These are phyloP conservation scores for Melanotaenia maccullochi DNA, from an alignment of 2,797 vertebrate genomes.

Conservation along the genomic window DNA sequence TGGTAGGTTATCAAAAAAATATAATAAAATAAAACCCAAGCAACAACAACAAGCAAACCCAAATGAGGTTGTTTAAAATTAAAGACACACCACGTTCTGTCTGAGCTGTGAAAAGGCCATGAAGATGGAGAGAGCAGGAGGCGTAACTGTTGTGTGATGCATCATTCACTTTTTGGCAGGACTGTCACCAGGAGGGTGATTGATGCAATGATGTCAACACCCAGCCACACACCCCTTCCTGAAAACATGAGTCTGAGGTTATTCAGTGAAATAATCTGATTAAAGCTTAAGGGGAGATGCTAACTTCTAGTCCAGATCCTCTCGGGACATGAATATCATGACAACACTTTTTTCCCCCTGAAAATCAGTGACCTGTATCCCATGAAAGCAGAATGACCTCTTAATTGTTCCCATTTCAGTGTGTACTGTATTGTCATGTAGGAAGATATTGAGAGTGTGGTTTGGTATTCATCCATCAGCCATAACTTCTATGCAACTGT, in stretches of 20 bases:
- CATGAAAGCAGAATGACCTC: conserved; percentile 40
- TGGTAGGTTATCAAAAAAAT: background rate
- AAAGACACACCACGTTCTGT: conserved; percentile 16
- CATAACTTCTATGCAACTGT: conserved; percentile 41
- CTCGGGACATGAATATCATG: conserved; percentile 32
- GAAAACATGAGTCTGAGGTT: conserved; percentile 55
- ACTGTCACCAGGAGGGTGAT: conserved; percentile 53
- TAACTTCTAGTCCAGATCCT: conserved; percentile 23
- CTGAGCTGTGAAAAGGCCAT: conserved; percentile 55
- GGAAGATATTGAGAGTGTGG: conserved; percentile 37
- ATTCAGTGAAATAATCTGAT: conserved; percentile 46
- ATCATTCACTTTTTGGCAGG: conserved; percentile 66
- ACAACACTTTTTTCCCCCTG: conserved; percentile 9
- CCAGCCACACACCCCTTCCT: conserved; percentile 33
- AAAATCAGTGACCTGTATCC: conserved; percentile 27
- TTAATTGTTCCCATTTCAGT: conserved; percentile 46
- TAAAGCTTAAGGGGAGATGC: conserved; percentile 24
- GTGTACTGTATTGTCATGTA: conserved; percentile 41
- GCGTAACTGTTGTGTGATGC: conserved; percentile 53
- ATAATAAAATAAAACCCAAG: background rate
- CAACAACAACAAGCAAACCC: background rate
- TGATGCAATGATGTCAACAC: conserved; percentile 59
- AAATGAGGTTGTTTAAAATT: conserved; percentile 31
- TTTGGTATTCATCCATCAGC: conserved; percentile 40
- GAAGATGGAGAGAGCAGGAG: conserved; percentile 58